Evolutionary conservation across 2,113 vertebrate genomes (phyloP).

Genomic region (Acrocephalus kingi): DNA sequence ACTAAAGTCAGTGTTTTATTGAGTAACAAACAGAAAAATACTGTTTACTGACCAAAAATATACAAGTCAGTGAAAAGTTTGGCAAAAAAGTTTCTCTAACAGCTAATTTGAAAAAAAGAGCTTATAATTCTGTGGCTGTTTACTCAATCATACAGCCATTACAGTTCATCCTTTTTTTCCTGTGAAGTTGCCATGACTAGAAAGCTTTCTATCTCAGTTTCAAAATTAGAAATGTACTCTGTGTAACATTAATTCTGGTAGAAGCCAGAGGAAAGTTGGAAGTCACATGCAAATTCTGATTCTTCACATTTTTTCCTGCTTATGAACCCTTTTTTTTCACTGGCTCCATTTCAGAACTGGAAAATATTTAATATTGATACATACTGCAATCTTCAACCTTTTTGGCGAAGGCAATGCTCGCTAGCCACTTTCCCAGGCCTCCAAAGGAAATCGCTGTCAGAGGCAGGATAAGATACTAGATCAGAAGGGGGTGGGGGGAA

Average conservation of each 20-base stretch:
- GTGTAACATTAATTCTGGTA: neutral
- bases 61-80: neutral
- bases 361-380: neutral
- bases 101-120: neutral
- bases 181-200: conserved; percentile 3
- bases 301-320: conserved; percentile 12
- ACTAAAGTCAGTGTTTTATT: neutral
- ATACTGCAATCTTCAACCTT: neutral
- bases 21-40: neutral
- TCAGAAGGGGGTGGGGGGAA: neutral
- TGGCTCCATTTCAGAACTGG: neutral
- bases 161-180: neutral
- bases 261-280: conserved; percentile 20
- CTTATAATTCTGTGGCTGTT: neutral
- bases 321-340: neutral
- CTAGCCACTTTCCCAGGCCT: neutral
- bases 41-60: neutral
- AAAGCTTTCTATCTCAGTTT: conserved; percentile 18
- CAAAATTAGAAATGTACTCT: neutral
- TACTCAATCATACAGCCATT: neutral
- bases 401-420: neutral
- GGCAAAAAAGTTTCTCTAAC: neutral
- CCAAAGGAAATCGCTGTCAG: neutral
- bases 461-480: neutral
- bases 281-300: conserved; percentile 4